These are phyloP conservation scores for Trissonchulus latispiculum DNA, from an alignment of 2,888 invertebrate genomes.

Conservation along the genomic window DNA sequence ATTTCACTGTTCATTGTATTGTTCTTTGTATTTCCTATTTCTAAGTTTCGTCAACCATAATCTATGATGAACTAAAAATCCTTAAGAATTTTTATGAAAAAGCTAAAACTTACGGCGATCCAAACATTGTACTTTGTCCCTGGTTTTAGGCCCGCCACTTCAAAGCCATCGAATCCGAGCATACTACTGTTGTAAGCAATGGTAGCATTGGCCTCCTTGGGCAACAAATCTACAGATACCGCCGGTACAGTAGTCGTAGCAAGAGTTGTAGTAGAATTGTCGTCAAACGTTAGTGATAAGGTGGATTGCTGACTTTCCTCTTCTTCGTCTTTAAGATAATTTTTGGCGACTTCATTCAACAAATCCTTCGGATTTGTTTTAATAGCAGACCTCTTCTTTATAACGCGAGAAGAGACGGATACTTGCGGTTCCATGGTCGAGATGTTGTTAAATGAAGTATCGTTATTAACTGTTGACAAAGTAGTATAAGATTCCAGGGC, in stretches of 20 bases:
- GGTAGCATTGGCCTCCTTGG: neutral
- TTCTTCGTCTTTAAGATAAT: neutral
- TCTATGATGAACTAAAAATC: no score
- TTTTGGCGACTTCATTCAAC: neutral
- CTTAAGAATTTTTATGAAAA: no score
- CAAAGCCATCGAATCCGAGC: neutral
- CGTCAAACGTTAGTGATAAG: neutral
- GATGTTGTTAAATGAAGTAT: neutral
- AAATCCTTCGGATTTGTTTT: no score
- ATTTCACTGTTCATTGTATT: no score
- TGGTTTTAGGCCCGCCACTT: neutral
- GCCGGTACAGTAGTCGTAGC: neutral
- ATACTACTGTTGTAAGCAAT: neutral
- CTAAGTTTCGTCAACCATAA: no score
- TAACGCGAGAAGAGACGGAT: neutral
- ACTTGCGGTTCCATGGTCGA: neutral
- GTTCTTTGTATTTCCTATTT: no score
- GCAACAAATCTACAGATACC: neutral
- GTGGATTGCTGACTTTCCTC: neutral
- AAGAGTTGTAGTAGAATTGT: neutral
- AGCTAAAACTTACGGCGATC: conserved; percentile 14
- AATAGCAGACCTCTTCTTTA: neutral
- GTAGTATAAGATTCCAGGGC: neutral
- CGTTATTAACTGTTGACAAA: neutral
- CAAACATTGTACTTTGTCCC: conserved; percentile 8